phyloP scores from a whole-genome alignment of 2,113 vertebrate species.

The Chunga burmeisteri region DNA sequence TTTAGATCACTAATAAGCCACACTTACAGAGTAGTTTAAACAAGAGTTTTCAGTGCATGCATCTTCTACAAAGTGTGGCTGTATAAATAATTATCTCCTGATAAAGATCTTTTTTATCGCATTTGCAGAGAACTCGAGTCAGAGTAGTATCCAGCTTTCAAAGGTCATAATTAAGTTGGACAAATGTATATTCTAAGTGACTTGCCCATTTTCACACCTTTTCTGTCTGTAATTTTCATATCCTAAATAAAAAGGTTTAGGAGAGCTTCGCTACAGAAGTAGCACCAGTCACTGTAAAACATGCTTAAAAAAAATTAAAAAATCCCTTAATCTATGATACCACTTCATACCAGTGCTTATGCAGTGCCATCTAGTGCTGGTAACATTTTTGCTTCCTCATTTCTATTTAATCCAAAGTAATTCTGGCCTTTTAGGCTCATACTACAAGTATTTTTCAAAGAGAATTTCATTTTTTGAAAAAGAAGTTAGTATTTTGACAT shows the following conservation, averaged over 20 bases:
- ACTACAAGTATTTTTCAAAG: neutral
- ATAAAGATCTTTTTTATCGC: neutral
- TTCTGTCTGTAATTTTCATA: neutral
- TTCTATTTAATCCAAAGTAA: neutral
- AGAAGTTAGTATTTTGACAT: neutral
- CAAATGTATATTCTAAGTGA: neutral
- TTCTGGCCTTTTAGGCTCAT: neutral
- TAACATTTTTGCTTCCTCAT: neutral
- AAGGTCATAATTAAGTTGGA: neutral
- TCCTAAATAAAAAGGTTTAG: neutral
- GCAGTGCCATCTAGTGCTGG: conserved; percentile 43
- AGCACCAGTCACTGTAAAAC: neutral
- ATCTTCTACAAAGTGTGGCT: neutral
- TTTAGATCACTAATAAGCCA: neutral
- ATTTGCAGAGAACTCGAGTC: neutral
- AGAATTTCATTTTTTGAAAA: neutral
- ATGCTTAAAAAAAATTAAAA: neutral
- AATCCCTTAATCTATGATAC: neutral
- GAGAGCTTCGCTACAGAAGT: neutral
- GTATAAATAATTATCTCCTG: neutral
- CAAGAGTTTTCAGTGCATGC: neutral
- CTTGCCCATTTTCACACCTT: neutral
- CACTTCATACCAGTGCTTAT: neutral
- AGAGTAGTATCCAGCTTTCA: neutral
- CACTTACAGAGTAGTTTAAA: neutral